Evolutionary conservation across 2,113 vertebrate genomes (phyloP), one percentile per base, ranked within the genome.

Genomic region (Cynopterus brachyotis): DNA sequence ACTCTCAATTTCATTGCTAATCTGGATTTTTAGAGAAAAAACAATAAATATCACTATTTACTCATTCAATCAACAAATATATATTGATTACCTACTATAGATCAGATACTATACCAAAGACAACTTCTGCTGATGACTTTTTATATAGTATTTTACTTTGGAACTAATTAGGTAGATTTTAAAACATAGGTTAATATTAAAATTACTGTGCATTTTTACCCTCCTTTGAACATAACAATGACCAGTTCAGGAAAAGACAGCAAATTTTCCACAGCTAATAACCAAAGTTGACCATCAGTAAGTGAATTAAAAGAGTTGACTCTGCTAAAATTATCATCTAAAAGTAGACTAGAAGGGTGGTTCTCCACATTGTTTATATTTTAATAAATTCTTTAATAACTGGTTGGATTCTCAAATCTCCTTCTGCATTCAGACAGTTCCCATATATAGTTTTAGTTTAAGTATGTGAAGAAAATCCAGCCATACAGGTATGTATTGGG

Each of bases 1-100:
- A 82, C 96, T 95, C 24, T 99, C 99, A 91, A 99, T 99, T 97
- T 99, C 99, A 78, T 99, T 99, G 97, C 98, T 99, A 96, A 99
- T 97, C 99, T 99, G 96, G 22, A 96, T 94, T 57, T 75, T 80
- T 97, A 96, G 59, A 93, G 15, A 89, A 55, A 80, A 15, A 26
- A 94, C n/a, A 95, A 47, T 28, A 91, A 94, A 59, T 83, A 30
- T 26, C 67, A 62, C 35, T 42, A 9, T 55, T 69, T 70, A 87
- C 53, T 93, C 30, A 76, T 45, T 73, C 69, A 60, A 22, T 73
- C 50, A 89, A 69, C 79, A 96, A 85, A 64, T 57, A 89, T 50
- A 57, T 84, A 78, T 26, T 47, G 28, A 84, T 37, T 78, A 6
- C 8, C 45, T 70, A 47, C 26, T 60, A 22, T 45, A 60, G 75